phyloP scores from a whole-genome alignment of 2,113 vertebrate genomes.

The Pimephales promelas region DNA sequence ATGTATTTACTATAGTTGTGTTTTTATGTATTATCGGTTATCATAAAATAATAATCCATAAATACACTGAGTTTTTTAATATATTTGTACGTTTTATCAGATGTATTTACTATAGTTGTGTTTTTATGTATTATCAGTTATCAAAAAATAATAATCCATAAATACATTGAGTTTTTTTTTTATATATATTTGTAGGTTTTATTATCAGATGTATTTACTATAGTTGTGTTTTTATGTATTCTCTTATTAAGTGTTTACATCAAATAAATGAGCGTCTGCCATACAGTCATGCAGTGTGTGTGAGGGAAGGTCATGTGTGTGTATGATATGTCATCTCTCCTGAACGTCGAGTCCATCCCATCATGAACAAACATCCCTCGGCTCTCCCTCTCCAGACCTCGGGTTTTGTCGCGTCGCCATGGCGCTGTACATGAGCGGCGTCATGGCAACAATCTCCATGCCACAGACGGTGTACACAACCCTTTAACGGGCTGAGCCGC shows the following conservation, averaged over 20 bases:
- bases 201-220: neutral
- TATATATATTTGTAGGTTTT: neutral
- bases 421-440: slow-evolving; percentile 33
- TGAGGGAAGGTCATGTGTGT: no score
- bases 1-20: neutral
- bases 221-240: neutral
- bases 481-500: slow-evolving; percentile 45
- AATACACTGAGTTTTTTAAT: no score
- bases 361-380: slow-evolving; percentile 21
- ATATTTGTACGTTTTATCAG: no score
- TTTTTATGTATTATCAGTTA: no score
- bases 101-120: neutral
- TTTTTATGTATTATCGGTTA: no score
- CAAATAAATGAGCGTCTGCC: no score
- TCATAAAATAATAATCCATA: no score
- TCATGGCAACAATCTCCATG: slow-evolving; percentile 66
- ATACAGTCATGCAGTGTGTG: no score
- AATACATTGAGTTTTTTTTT: neutral
- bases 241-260: no score
- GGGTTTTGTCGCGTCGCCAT: slow-evolving; percentile 15
- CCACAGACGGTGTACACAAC: slow-evolving; percentile 46
- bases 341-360: no score
- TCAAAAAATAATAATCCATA: no score
- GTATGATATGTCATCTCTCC: neutral
- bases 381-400: neutral